A percentile compares a stretch with the other conserved stretches of the same genome.
Evolutionary conservation across 2,113 vertebrate species (phyloP).

Genomic region (Ceyx melanurus): DNA sequence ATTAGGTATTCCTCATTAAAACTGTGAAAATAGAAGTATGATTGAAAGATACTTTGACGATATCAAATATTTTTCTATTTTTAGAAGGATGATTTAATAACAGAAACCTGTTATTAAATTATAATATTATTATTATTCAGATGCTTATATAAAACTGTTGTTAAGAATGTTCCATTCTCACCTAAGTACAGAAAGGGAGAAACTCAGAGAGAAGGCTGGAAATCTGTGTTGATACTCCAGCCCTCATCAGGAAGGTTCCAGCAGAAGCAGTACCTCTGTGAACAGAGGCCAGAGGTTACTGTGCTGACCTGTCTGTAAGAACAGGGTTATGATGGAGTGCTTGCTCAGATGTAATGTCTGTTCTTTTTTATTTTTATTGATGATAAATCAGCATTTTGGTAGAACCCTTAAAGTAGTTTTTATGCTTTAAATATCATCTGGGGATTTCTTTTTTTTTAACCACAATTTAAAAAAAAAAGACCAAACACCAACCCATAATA

Average conservation of each 20-base stretch:
- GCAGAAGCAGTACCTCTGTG: background rate
- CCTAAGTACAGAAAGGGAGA: background rate
- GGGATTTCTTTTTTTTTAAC: slow-evolving; percentile 33
- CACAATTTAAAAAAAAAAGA: background rate
- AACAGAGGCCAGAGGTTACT: background rate
- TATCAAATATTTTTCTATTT: slow-evolving; percentile 70
- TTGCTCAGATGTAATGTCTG: background rate
- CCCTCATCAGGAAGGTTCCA: background rate
- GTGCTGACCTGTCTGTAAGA: background rate
- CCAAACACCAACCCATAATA: background rate
- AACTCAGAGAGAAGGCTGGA: background rate
- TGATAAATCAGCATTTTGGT: slow-evolving; percentile 26
- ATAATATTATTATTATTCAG: background rate
- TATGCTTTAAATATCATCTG: slow-evolving; percentile 41
- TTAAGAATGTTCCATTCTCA: slow-evolving; percentile 23
- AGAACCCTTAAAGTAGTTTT: slow-evolving; percentile 25
- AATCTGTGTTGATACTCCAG: background rate
- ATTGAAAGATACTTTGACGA: slow-evolving; percentile 51
- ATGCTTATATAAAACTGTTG: slow-evolving; percentile 43
- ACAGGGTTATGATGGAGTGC: background rate
- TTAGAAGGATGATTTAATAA: slow-evolving; percentile 55
- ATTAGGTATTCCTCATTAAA: slow-evolving; percentile 51
- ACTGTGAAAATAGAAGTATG: slow-evolving; percentile 62
- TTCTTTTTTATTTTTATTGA: slow-evolving; percentile 30
- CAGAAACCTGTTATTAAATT: slow-evolving; percentile 23